These are phyloP conservation scores for Salpingus planirostris DNA, from an alignment of 2,888 invertebrate species.

Conservation along the genomic window DNA sequence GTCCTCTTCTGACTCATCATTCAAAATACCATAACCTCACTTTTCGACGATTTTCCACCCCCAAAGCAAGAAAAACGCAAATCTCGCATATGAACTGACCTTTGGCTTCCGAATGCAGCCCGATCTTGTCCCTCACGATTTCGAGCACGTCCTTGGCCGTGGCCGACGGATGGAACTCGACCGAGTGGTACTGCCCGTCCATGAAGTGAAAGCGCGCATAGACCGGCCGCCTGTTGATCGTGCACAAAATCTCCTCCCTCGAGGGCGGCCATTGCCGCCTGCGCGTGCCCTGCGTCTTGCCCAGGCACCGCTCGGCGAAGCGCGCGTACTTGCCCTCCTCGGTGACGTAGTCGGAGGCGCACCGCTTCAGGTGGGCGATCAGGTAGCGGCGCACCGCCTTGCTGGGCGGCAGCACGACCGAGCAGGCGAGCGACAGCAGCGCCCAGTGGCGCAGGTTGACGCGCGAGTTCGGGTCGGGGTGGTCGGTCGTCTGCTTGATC, in stretches of 20 bases:
- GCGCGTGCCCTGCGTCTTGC: constrained; percentile 62
- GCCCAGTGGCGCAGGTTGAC: constrained; percentile 91
- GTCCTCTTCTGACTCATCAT: no score
- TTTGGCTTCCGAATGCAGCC: constrained; percentile 65
- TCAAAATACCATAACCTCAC: no score
- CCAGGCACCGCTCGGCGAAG: constrained; percentile 80
- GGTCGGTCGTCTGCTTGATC: constrained; percentile 85
- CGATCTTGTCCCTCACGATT: constrained; percentile 82
- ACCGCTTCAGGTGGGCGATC: constrained; percentile 80
- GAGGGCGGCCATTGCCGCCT: constrained; percentile 87
- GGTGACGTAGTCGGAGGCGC: constrained; percentile 77
- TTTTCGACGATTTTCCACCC: no score
- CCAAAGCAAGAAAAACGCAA: no score
- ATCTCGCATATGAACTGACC: no score
- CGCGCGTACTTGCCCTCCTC: constrained; percentile 93
- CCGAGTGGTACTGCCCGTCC: constrained; percentile 90
- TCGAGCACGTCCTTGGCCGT: constrained; percentile 84
- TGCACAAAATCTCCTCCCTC: constrained; percentile 84
- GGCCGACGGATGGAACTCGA: constrained; percentile 91
- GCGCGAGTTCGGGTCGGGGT: constrained; percentile 79
- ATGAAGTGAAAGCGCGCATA: constrained; percentile 87
- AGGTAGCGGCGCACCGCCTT: constrained; percentile 79
- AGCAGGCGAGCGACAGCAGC: constrained; percentile 68
- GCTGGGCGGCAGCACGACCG: constrained; percentile 78
- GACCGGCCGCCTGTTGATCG: constrained; percentile 81